Evolutionary conservation across 2,888 invertebrate species (phyloP), one percentile per base, ranked within the genome.

Genomic region (Trichopria drosophilae): DNA sequence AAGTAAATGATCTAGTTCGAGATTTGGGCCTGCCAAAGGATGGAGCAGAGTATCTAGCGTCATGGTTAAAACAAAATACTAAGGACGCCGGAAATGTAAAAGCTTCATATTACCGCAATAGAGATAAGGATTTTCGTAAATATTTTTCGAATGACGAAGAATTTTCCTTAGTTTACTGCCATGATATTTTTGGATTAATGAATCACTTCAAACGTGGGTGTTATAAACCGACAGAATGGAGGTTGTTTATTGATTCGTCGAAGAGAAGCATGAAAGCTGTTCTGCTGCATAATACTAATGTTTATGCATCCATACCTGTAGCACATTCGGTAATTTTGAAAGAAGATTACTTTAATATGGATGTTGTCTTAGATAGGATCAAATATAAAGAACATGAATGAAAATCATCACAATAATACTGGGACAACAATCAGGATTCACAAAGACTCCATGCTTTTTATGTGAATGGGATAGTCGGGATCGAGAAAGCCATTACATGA

Each of bases 201-300:
- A 36, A 36, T 3, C n/a, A 16, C 13, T 3, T 36, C 15, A 36
- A 36, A 16, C 31, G 18, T 19, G 12, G 12, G 2, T 12, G 6
- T 12, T 20, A 36, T 4, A 20, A 19, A 19, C 13, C 7, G 2
- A 32, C 42, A 13, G 44, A 53, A 13, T 53, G 43, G 51, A 20
- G 53, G 31, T 34, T 51, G 26, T 55, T 55, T 47, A 52, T 53
- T 20, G 55, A 55, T 34, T 47, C 52, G 12, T 55, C 55, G 9
- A 53, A 55, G 36, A 42, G 18, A 20, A 45, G 48, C 47, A 16
- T 48, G 16, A 45, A 48, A 22, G 48, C 48, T 45, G 48, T 48
- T n/a, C 26, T 48, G 12, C 26, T 48, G 16, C 31, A 48, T 3
- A 45, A 26, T 18, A 31, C 29, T 16, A 29, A 45, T 20, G 19